Base-by-base conservation (phyloP, 1,140 invertebrate genomes). In the Zaprionus africanus region DNA sequence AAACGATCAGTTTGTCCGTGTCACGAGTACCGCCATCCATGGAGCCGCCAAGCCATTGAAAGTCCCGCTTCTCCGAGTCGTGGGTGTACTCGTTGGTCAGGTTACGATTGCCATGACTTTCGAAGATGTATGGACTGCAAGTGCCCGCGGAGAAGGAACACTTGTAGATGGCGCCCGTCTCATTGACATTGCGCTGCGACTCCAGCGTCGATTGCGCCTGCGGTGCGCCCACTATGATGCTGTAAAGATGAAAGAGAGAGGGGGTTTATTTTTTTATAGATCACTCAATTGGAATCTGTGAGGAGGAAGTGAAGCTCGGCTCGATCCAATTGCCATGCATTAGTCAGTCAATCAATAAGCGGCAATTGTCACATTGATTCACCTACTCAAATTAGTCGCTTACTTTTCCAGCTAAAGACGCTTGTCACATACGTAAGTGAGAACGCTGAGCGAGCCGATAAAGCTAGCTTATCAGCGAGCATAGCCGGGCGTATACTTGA, bases 211-310 rank as follows among this genome's bases (percentile, higher is more conserved):
- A 92, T 46, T 93, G 92, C 1, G 92, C 92, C 6, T 83, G 87
- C 5, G 92, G 92, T 2, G 92, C 91, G 17, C 92, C 92, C 54
- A 93, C 82, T 57, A 93, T 72, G n/a, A 93, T 61, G 60, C 92
- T 92, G 53, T 1, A 77, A 74, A 22, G 46, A 22, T 19, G 4
- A 11, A 49, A 19, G 46, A 22, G 4, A 5, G 24, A 2, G 22
- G 22, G 22, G 28, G 38, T 6, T 41, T 17, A 17, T 46, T 46
- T 17, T 9, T 7, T 46, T 13, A 38, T 15, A 38, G 36, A 38
- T 38, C 36, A 38, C 36, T 46, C n/a, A n/a, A 46, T 46, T 46
- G 41, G n/a, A 17, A 34, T 68, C 57, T 68, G 57, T 22, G 31
- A 4, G 31, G 31, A 34, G 31, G 31, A 2, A 34, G 31, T 51